phyloP scores from a whole-genome alignment of 2,888 invertebrate species.

The Anagyrus pseudococci region DNA sequence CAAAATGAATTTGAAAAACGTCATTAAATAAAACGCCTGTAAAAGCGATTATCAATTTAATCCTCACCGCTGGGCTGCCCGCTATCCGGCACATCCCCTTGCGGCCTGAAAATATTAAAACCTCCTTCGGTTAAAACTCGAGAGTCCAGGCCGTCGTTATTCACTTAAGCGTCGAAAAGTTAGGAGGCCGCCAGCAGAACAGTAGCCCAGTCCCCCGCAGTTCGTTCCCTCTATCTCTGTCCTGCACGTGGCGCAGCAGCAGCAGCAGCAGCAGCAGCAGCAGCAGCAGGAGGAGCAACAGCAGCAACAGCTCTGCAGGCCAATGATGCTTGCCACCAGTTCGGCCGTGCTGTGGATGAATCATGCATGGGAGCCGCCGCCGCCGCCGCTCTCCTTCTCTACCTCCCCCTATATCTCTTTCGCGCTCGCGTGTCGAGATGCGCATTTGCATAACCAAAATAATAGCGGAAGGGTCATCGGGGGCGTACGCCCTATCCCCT shows the following conservation, averaged over 20 bases:
- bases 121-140: too few relatives aligned
- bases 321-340: background rate
- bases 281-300: background rate
- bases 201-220: too few relatives aligned
- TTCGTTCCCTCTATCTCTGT: background rate
- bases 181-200: background rate
- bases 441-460: slow-evolving; percentile 40
- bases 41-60: too few relatives aligned
- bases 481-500: background rate
- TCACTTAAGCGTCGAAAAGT: background rate
- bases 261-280: background rate
- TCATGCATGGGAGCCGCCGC: slow-evolving; percentile 21
- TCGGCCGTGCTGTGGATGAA: slow-evolving; percentile 6
- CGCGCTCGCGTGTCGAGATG: slow-evolving; percentile 27
- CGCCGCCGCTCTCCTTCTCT: background rate
- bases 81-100: background rate
- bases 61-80: background rate
- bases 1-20: too few relatives aligned
- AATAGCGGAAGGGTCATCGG: slow-evolving; percentile 34
- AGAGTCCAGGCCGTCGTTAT: too few relatives aligned
- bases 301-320: background rate
- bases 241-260: too few relatives aligned
- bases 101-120: too few relatives aligned
- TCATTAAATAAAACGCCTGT: too few relatives aligned
- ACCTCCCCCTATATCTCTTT: too few relatives aligned